Base-by-base conservation (phyloP, 2,888 invertebrate genomes). In the Microctonus aethiopoides region DNA sequence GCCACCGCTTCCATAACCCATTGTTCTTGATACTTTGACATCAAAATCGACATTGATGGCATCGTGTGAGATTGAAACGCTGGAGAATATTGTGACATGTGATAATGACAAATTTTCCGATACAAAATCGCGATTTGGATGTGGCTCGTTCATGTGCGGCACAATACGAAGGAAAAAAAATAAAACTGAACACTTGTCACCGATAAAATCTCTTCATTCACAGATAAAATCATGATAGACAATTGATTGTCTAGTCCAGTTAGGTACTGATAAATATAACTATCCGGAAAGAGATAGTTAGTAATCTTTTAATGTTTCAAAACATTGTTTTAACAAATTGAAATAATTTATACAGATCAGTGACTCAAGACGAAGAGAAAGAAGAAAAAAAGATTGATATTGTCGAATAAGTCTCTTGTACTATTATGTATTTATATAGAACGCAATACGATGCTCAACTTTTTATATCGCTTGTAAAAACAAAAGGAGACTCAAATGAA, bases 401-500 rank as follows among this genome's bases (percentile, higher is more conserved):
- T 70, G 65, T 70, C 67, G 57, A 46, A 66, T 68, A 69, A 74
- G 65, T 67, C 70, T 71, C 71, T 74, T 74, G 73, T 78, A 79
- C 80, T 78, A 76, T 78, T 77, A 78, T 79, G 77, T 81, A 79
- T 80, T 80, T 79, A 77, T 76, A 70, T 72, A 73, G 64, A 66
- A 71, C 73, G 79, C 81, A 81, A 81, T 82, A 81, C 75, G 78
- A 84, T 81, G 84, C 83, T 85, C 83, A 84, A 84, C 79, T 84
- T 82, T 82, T 84, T 84, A 83, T 84, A 83, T 80, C 77, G 83
- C 82, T 84, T 84, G 81, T 81, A 80, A 79, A 79, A 72, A 75
- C 70, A 61, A 61, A 72, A 61, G 20, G 24, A 39, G n/a, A 63
- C 24, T 32, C 24, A 13, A 64, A 51, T 6, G 16, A 46, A 39